Evolutionary conservation across 2,888 invertebrate species (phyloP), one percentile per base, ranked within the genome.

Genomic region (Drosophila fungiperda): DNA sequence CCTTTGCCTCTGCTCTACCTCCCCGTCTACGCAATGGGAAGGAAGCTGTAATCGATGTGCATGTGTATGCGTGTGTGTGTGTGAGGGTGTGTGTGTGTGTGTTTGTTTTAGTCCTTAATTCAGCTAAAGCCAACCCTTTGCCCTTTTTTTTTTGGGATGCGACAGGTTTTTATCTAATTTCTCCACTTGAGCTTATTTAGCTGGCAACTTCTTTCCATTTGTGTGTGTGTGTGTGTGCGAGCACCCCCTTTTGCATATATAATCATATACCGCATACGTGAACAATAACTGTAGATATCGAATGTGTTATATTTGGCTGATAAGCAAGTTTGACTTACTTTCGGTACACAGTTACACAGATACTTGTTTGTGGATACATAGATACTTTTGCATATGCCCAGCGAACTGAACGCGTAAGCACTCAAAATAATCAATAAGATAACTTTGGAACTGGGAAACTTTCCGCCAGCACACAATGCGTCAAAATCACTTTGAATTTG

Each of bases 101-200:
- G 53, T 50, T 58, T 48, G 36, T 26, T 45, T 67, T 54, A 58
- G 71, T 78, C 68, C 70, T 80, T 79, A 75, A 85, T 85, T 88
- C 90, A 87, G 86, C 87, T 50, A 65, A 59, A 52, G 73, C 66
- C 67, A 76, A 61, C 72, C 74, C 82, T 75, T 72, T 65, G 53
- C 26, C 54, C 52, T 29, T 29, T 29, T 6, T 29, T 45, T 45
- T 50, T 49, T 54, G 48, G 33, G 59, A 68, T 59, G 70, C 85
- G 85, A 90, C 82, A 82, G 76, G 90, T 90, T 78, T 88, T 90
- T 83, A 87, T 87, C 87, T 87, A 89, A 87, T 90, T 87, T 87
- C 90, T 87, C 87, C 87, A 80, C 89, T 86, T 88, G 69, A 73
- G 73, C 81, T 84, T 80, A 72, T 80, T 80, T 68, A 54, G 64